Conservation (phyloP, 2,113 vertebrate species). For the Odontophorus gujanensis region DNA sequence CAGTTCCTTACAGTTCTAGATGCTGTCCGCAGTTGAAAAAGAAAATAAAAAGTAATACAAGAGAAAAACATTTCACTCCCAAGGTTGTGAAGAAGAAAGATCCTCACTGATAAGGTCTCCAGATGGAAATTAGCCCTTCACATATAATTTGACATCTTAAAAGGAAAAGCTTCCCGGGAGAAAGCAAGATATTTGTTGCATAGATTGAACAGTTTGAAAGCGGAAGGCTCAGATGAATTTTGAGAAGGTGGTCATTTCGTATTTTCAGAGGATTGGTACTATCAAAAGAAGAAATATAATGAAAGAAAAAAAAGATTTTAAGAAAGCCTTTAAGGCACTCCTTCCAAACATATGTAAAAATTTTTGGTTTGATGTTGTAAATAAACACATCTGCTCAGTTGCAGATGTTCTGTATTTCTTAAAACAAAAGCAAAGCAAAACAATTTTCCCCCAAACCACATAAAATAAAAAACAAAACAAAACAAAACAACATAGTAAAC, state of each 20-base stretch:
- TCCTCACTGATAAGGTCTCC: slow-evolving; percentile 47
- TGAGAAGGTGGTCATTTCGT: slow-evolving; percentile 32
- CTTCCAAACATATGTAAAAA: not conserved
- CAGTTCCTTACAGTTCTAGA: not conserved
- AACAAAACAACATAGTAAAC: not conserved
- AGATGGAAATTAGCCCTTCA: slow-evolving; percentile 71
- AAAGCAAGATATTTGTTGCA: slow-evolving; percentile 51
- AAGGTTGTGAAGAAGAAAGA: slow-evolving; percentile 57
- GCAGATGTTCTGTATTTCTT: not conserved
- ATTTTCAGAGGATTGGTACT: not conserved
- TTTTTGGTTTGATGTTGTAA: not conserved
- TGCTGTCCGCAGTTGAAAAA: accelerated
- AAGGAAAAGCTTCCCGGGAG: slow-evolving; percentile 64
- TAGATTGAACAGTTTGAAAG: slow-evolving; percentile 49
- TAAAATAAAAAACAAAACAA: not conserved
- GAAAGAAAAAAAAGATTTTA: not conserved
- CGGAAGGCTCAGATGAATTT: slow-evolving; percentile 33
- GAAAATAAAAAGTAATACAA: slow-evolving; percentile 24
- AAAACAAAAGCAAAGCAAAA: not conserved
- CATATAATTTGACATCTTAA: slow-evolving; percentile 70
- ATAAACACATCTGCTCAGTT: not conserved
- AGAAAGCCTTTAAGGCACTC: not conserved
- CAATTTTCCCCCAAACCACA: not conserved
- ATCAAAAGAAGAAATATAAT: not conserved
- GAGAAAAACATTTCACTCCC: slow-evolving; percentile 45